Conservation (phyloP, 2,113 vertebrate genomes). For the Phoenicopterus ruber region DNA sequence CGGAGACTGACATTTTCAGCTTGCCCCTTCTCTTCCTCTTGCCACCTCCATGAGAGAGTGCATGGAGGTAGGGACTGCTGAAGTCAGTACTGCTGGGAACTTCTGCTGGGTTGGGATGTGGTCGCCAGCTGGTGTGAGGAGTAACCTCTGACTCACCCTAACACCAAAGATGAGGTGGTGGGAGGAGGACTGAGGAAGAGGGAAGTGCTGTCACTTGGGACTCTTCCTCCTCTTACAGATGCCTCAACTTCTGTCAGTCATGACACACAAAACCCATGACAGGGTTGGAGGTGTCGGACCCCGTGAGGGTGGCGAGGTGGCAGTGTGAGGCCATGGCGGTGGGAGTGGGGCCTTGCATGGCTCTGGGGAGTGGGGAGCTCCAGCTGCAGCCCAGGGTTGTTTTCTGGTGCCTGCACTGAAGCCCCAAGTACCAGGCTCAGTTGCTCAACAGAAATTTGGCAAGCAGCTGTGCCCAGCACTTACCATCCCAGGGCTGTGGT, state of each 20-base stretch:
- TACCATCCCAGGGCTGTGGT: not conserved
- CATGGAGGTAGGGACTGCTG: accelerated
- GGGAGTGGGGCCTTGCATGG: not conserved
- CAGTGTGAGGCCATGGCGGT: accelerated
- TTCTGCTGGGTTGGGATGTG: not conserved
- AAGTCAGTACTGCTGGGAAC: not conserved
- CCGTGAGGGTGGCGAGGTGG: accelerated
- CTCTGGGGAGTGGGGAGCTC: accelerated
- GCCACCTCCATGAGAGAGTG: not conserved
- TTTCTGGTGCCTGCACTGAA: not conserved
- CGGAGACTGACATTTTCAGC: not conserved
- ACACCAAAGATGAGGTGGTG: not conserved
- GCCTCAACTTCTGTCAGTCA: not conserved
- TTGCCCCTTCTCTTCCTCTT: not conserved
- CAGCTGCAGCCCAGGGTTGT: not conserved
- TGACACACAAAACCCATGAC: not conserved
- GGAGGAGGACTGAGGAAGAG: not conserved
- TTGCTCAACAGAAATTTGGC: not conserved
- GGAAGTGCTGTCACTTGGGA: not conserved
- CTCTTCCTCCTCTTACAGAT: not conserved
- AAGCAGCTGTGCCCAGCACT: not conserved
- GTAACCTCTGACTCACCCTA: not conserved
- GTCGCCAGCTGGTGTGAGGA: not conserved
- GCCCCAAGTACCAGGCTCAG: not conserved
- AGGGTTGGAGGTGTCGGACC: not conserved